Base-by-base conservation (phyloP, 2,113 vertebrate species). In the Nematolebias whitei region DNA sequence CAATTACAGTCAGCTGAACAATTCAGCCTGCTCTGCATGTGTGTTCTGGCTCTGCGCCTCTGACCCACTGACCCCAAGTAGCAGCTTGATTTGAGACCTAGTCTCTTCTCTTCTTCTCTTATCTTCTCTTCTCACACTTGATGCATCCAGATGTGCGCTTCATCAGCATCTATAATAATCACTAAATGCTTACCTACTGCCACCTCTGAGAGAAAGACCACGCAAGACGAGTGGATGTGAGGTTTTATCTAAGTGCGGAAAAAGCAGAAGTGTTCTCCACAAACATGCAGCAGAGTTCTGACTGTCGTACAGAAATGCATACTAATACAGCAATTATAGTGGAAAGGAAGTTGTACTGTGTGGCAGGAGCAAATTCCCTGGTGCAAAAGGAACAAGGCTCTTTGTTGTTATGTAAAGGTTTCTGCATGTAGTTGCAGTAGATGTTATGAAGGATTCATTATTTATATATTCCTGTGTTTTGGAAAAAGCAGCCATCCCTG, bases 361-460 rank as follows among this genome's bases (percentile, higher is more conserved):
- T 85, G 85, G 85, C 83, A 71, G 77, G 52, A 53, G 74, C 75
- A 80, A 90, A 90, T 89, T 90, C 91, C 89, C 90, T 44, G 63
- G 86, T 87, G 90, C 79, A 73, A 78, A n/a, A 71, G 59, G 60
- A 90, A 90, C 85, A 88, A 79, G 78, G 74, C 76, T 80, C 89
- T 90, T 90, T 91, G 88, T 92, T 92, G 83, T 91, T 89, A 83
- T 89, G 80, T 86, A 91, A 88, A 91, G 88, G 82, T 87, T 88
- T 90, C 87, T 64, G 68, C 35, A 40, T 90, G 79, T 91, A 91
- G 92, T 92, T 90, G 90, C 85, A 57, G 48, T 78, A 83, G 82
- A 88, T 89, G 80, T 89, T 89, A 85, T 82, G 78, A 86, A 79
- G 78, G 78, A 80, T 89, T 92, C 76, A 89, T 88, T 90, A 89